These are phyloP conservation scores for Ypsolopha scabrella DNA, from an alignment of 2,888 invertebrate species.

Conservation along the genomic window DNA sequence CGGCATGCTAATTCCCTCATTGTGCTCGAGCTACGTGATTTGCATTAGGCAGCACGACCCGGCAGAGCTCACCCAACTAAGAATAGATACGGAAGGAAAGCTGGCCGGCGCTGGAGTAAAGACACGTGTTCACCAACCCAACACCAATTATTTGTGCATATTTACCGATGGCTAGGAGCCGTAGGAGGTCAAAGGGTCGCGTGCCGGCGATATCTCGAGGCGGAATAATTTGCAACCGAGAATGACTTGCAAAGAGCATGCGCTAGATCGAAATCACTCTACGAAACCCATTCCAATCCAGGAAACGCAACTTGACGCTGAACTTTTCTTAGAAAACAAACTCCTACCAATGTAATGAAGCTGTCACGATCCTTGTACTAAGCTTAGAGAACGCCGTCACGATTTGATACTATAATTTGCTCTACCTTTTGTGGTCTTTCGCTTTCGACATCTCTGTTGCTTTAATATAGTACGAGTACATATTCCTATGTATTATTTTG, in stretches of 20 bases:
- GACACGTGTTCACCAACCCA: conserved; percentile 41
- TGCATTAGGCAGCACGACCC: conserved; percentile 42
- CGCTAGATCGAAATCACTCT: conserved; percentile 44
- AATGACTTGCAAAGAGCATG: conserved; percentile 30
- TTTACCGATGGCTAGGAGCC: conserved; percentile 4
- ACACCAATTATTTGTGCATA: conserved; percentile 22
- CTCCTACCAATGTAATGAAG: conserved; percentile 32
- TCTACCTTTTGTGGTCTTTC: not conserved
- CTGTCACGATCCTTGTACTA: conserved; percentile 24
- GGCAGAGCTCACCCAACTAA: conserved; percentile 33
- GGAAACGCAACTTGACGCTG: conserved; percentile 28
- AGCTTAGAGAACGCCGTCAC: conserved; percentile 13
- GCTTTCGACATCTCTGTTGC: not conserved
- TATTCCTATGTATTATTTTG: not conserved
- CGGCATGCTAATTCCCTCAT: conserved; percentile 45
- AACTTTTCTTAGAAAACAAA: conserved; percentile 31
- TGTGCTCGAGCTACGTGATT: conserved; percentile 38
- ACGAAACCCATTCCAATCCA: conserved; percentile 33
- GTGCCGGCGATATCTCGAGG: conserved; percentile 30
- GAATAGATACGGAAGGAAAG: conserved; percentile 68
- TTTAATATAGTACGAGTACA: not conserved
- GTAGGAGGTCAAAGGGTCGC: conserved; percentile 32
- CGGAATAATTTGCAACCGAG: conserved; percentile 39
- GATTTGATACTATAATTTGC: conserved; percentile 12
- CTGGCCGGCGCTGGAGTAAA: conserved; percentile 36